phyloP scores from a whole-genome alignment of 2,888 invertebrate species.

The Celastrina argiolus region DNA sequence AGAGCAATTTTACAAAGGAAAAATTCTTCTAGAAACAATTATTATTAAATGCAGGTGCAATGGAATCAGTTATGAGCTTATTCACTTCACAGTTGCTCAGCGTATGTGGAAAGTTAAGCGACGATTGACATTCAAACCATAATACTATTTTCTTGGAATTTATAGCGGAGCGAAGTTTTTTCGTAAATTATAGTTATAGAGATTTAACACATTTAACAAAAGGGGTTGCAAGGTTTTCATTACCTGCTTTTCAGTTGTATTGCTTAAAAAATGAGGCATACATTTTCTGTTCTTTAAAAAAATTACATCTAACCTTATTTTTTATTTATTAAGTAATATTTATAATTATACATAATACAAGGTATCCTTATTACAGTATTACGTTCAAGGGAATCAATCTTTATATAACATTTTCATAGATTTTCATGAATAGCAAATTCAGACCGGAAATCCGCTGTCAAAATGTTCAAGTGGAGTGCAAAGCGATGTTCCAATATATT shows the following conservation, averaged over 20 bases:
- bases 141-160: not conserved
- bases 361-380: not conserved
- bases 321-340: too few species aligned
- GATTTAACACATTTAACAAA: too few species aligned
- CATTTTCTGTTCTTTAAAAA: too few species aligned
- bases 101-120: not conserved
- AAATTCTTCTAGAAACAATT: not conserved
- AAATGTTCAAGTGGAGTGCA: constrained; percentile 34
- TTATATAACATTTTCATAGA: not conserved
- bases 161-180: not conserved
- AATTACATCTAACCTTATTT: too few species aligned
- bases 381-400: not conserved
- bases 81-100: too few species aligned
- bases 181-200: not conserved
- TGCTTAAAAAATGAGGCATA: too few species aligned
- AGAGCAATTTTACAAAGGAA: too few species aligned
- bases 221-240: too few species aligned
- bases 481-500: constrained; percentile 41
- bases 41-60: not conserved
- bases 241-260: too few species aligned
- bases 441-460: not conserved
- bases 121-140: not conserved
- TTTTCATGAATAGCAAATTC: not conserved
- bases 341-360: too few species aligned
- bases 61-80: not conserved